Base-by-base conservation (phyloP, 2,888 invertebrate genomes). In the Seladonia tumulorum region DNA sequence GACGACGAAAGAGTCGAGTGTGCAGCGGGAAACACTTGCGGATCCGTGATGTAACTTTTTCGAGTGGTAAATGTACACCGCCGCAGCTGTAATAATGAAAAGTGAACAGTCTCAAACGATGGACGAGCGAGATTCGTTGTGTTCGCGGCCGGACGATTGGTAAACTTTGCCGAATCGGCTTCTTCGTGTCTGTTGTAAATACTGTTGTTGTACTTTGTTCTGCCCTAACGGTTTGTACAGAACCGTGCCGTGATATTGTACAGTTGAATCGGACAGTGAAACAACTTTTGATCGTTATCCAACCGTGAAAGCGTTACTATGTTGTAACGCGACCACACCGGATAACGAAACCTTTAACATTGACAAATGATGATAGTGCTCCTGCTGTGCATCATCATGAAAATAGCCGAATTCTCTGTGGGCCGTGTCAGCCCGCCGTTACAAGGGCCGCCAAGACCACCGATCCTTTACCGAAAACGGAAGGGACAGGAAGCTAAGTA, bases 301-400 rank as follows among this genome's bases (percentile, higher is more conserved):
- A 68, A 68, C 35, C 47, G 78, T 79, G 66, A 74, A 76, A 86
- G 66, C 86, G 85, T 86, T 86, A 91, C 89, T 92, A 93, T 93
- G 93, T 87, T 93, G 88, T 93, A 91, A 88, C 89, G 76, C 80
- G 77, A 88, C 10, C 63, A 29, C 79, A 53, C 79, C 83, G 73
- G 39, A 74, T 72, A 86, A 82, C 57, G 68, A 81, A 82, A 83
- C 81, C 49, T 76, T 75, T 86, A 89, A 90, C 87, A 91, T 90
- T 88, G 81, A 90, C 92, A 89, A 93, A 96, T 96, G 96, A 96
- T 96, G 95, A 95, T 96, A 94, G 95, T 96, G 94, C 94, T 96
- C 91, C 92, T 95, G 89, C 94, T 96, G 95, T 96, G 96, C 94
- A 96, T 96, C 94, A 96, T 96, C 95, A 96, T 96, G 96, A 96